These are phyloP conservation scores for Lepidocyrtoides sp. DNA, from an alignment of 2,888 invertebrate species.

Conservation along the genomic window DNA sequence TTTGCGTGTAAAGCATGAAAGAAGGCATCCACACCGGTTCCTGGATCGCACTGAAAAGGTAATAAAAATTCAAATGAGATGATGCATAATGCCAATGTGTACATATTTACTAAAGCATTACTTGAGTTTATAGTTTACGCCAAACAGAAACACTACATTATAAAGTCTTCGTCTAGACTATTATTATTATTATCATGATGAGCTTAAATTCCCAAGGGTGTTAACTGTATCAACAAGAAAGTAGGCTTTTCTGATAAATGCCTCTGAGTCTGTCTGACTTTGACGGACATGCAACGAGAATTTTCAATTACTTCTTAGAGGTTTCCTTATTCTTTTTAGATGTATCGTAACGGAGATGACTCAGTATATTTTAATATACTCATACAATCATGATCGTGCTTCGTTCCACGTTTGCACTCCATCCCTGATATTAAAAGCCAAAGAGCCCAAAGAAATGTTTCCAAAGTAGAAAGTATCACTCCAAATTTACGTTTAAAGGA, in stretches of 20 bases:
- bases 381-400: too few relatives aligned
- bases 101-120: neutral
- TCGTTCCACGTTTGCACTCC: too few relatives aligned
- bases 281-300: slow-evolving; percentile 1
- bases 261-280: neutral
- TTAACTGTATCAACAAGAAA: neutral
- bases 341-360: neutral
- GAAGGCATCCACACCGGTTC: slow-evolving; percentile 96
- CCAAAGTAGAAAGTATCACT: too few relatives aligned
- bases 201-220: too few relatives aligned
- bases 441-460: too few relatives aligned
- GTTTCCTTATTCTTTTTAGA: neutral
- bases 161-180: too few relatives aligned
- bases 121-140: neutral
- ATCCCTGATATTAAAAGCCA: too few relatives aligned
- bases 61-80: slow-evolving; percentile 74
- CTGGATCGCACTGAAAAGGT: slow-evolving; percentile 94
- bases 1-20: slow-evolving; percentile 96
- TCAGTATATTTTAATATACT: too few relatives aligned
- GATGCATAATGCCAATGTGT: neutral
- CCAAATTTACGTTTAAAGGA: too few relatives aligned
- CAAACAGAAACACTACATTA: neutral
- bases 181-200: too few relatives aligned
- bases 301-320: neutral
- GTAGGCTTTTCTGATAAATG: too few relatives aligned